Conservation (phyloP, 2,888 invertebrate genomes). For the Dyspetes luteomarginatus region DNA sequence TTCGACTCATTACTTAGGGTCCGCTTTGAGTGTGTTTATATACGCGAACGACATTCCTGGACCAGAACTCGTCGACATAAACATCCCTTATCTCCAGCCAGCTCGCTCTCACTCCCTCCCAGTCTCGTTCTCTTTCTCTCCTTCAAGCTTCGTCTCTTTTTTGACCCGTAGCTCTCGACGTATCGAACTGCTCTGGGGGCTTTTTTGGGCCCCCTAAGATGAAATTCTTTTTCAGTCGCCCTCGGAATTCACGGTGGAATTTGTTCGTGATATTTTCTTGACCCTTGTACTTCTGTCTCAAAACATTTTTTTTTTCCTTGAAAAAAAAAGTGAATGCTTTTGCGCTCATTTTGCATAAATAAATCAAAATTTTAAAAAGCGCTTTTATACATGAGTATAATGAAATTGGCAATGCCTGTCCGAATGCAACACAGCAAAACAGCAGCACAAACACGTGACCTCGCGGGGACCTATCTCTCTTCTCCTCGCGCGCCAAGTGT, state of each 20-base stretch:
- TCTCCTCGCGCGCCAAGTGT: conserved; percentile 73
- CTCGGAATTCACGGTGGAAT: conserved; percentile 6
- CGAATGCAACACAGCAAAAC: conserved; percentile 69
- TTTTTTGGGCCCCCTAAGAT: conserved; percentile 11
- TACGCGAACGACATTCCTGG: conserved; percentile 45
- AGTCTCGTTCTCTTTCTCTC: neutral
- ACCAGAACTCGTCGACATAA: conserved; percentile 56
- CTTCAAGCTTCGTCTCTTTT: neutral
- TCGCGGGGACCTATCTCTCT: conserved; percentile 72
- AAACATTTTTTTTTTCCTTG: neutral
- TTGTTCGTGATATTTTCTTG: neutral
- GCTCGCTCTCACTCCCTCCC: neutral
- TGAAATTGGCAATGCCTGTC: conserved; percentile 76
- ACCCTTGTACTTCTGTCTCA: neutral
- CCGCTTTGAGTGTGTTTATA: conserved; percentile 10
- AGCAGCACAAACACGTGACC: conserved; percentile 74
- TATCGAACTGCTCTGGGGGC: conserved; percentile 38
- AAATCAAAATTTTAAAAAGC: conserved; percentile 2
- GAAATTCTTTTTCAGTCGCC: conserved; percentile 41
- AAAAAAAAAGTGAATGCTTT: neutral
- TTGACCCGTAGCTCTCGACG: neutral
- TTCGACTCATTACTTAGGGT: neutral
- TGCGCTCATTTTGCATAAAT: neutral
- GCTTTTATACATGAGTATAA: conserved; percentile 67
- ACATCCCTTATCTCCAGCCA: conserved; percentile 64